Conservation (phyloP, 2,113 vertebrate genomes). For the Bos indicus region DNA sequence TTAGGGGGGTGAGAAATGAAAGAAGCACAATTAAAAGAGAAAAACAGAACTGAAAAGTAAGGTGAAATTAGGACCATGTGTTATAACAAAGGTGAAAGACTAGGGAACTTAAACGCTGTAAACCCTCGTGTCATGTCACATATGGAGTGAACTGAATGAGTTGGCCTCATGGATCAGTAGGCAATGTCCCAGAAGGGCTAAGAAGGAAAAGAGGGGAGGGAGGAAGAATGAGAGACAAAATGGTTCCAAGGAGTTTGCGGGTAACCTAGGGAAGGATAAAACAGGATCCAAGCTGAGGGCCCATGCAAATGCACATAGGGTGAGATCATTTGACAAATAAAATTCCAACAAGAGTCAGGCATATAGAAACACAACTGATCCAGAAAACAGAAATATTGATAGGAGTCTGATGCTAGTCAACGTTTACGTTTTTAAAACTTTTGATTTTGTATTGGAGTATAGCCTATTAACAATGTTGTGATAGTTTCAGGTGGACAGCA, state of each 20-base stretch:
- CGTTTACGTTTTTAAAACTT: background rate
- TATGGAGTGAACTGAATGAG: background rate
- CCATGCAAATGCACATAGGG: background rate
- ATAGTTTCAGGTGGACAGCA: background rate
- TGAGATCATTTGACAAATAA: background rate
- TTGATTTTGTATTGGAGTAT: background rate
- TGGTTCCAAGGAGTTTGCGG: background rate
- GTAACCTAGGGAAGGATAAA: background rate
- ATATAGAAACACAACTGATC: background rate
- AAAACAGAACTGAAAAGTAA: background rate
- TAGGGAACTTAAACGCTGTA: background rate
- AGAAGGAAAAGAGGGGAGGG: background rate
- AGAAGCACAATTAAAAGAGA: background rate
- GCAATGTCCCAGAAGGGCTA: background rate
- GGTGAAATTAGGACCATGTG: background rate
- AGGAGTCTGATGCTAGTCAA: background rate
- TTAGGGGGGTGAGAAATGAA: background rate
- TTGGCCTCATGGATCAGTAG: background rate
- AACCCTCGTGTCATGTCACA: background rate
- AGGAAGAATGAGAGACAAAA: background rate
- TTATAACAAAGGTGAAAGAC: background rate
- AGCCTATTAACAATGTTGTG: background rate
- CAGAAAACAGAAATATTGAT: background rate
- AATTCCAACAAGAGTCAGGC: background rate
- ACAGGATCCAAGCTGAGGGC: background rate